Base-by-base conservation (phyloP, 2,888 invertebrate species). In the Cosmia trapezina region DNA sequence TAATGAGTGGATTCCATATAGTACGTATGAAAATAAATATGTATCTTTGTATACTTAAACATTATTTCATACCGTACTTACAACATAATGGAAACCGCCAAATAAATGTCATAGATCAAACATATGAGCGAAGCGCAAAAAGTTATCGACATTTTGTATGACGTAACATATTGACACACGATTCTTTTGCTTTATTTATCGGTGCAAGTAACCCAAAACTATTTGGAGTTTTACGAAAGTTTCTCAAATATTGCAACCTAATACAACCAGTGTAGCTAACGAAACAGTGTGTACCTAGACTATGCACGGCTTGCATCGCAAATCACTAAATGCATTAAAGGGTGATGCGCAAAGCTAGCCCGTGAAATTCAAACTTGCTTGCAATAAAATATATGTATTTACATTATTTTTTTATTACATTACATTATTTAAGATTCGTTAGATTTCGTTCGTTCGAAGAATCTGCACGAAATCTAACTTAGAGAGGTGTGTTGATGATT, bases 91-190 rank as follows among this genome's bases (percentile, higher is more conserved):
- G 67, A 68, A 56, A 41, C 60, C 12, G 12, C 56, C 56, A 61
- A 79, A 68, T 72, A 56, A 65, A 65, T 51, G 66, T 67, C 67
- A 64, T 9, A 78, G 66, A 45, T 78, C 62, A 73, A 63, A 60
- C 37, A 57, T n/a, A 54, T 41, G 47, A 17, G 12, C 53, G n/a
- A 37, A 37, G 28, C 11, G 43, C 43, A 70, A 70, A 37, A 53
- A 54, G 12, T 66, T 65, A 62, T 77, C 61, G 19, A 17, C n/a
- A n/a, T 49, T n/a, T 33, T 12, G 8, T 41, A 14, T 64, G 65
- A 49, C 73, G 64, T 53, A 3, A 45, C 14, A 47, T 53, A 60
- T 63, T 28, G n/a, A 47, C 37, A 49, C 70, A 28, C 37, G 12
- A 54, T 7, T 73, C 33, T 63, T 73, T 53, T 22, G 6, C 45